Base-by-base conservation (phyloP, 2,888 invertebrate genomes). In the Patella ulyssiponensis region DNA sequence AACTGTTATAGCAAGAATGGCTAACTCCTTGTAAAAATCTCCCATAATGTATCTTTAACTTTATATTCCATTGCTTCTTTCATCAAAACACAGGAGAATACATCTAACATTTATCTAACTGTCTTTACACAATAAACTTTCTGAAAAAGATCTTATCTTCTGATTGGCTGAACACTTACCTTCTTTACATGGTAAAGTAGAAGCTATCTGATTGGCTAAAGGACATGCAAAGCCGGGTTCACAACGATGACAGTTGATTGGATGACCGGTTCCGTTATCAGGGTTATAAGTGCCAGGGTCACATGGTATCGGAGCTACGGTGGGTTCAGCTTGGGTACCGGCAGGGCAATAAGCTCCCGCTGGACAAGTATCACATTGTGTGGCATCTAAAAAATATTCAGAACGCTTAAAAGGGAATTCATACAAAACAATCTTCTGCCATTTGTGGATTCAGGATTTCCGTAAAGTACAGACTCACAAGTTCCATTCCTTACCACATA, bases 251-350 rank as follows among this genome's bases (percentile, higher is more conserved):
- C 91, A 91, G 85, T 90, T 91, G 75, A 88, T 84, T 14, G 84
- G 83, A 73, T 88, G 86, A 7, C 89, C 87, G 17, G 88, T 84
- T n/a, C 79, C 78, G 9, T 71, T 56, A 15, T 85, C 77, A 1
- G 89, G 89, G 81, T 91, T 91, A 79, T 89, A 91, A 3, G 86
- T 87, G 7, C 91, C 91, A 2, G 87, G 83, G 5, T 84, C 81
- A 80, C 90, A 90, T 9, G 89, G 88, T 9, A 82, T 79, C 1
- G 90, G 90, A 14, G 88, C 79, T 0, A 84, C 85, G 0, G 83
- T 80, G 7, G 90, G 89, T 33, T 85, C 83, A 44, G 85, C 80
- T n/a, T 83, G 84, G 20, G 81, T 82, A 54, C 90, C 90, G 44
- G 83, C 86, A 0, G 90, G 90, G 73, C 91, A 91, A 82, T 89